These are phyloP conservation scores for Sarcophilus harrisii DNA, from an alignment of 2,797 vertebrate species.

Conservation along the genomic window DNA sequence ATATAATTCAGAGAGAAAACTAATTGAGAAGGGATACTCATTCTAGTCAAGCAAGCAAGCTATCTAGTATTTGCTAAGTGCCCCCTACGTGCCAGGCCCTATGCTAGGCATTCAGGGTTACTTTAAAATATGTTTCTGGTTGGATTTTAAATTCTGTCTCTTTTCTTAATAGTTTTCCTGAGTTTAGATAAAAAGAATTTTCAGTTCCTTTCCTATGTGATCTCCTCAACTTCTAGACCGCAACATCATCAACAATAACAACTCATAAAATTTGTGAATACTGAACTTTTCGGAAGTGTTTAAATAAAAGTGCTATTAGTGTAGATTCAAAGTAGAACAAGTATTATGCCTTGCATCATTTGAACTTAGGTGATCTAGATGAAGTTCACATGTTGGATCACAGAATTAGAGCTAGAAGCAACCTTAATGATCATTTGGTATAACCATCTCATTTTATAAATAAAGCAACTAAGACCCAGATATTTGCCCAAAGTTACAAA, in stretches of 20 bases:
- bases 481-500: neutral
- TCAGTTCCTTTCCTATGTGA: neutral
- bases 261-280: neutral
- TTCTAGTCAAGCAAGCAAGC: neutral
- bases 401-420: neutral
- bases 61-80: neutral
- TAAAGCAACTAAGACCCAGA: neutral
- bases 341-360: neutral
- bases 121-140: neutral
- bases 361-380: neutral
- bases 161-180: neutral
- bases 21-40: neutral
- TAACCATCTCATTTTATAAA: neutral
- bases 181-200: neutral
- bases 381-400: neutral
- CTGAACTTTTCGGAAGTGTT: neutral
- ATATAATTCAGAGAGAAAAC: neutral
- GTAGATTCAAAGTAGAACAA: neutral
- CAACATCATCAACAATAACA: neutral
- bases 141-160: neutral
- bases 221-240: neutral
- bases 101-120: neutral
- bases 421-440: neutral
- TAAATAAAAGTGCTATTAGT: neutral
- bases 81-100: neutral